Base-by-base conservation (phyloP, 2,113 vertebrate genomes). In the Pampusana beccarii region DNA sequence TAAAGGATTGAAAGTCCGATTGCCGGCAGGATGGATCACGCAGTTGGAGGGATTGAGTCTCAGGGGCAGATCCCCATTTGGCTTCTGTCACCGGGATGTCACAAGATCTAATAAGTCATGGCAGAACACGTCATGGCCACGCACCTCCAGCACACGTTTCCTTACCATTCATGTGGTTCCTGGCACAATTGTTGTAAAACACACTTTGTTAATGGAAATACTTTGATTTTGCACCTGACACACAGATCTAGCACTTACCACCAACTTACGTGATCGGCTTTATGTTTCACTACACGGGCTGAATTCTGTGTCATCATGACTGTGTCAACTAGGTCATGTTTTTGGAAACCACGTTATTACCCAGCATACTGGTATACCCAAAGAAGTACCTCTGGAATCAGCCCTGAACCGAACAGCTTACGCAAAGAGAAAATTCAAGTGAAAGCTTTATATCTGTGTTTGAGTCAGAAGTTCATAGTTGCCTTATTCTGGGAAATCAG, bases 401-500 rank as follows among this genome's bases (percentile, higher is more conserved):
- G 34, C 34, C 10, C 18, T 64, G 56, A 62, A 13, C 46, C 48
- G 44, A 72, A 23, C 4, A 75, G 13, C 51, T 60, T 87, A 42
- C 56, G 61, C 7, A 9, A 58, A 71, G 57, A 71, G 78, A 74
- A 87, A 87, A 91, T 90, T 53, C 90, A 95, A 88, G 19, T 2
- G 17, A 50, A 80, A 95, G 54, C 20, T 70, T 90, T 16, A 53
- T 31, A 70, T 88, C 79, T 71, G 46, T 26, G 48, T 56, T 90
- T 80, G 81, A 61, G 85, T 86, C 74, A 95, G 90, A 42, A 88
- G 74, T 93, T 88, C 0, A 0, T 62, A 51, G n/a, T 46, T 80
- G 74, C 50, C 90, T 93, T 74, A 58, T 83, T 44, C 67, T 80
- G 72, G 58, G 42, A 90, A 81, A 90, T 46, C n/a, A 16, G 5